Evolutionary conservation across 2,797 vertebrate species (phyloP).

Genomic region (Melanogrammus aeglefinus): DNA sequence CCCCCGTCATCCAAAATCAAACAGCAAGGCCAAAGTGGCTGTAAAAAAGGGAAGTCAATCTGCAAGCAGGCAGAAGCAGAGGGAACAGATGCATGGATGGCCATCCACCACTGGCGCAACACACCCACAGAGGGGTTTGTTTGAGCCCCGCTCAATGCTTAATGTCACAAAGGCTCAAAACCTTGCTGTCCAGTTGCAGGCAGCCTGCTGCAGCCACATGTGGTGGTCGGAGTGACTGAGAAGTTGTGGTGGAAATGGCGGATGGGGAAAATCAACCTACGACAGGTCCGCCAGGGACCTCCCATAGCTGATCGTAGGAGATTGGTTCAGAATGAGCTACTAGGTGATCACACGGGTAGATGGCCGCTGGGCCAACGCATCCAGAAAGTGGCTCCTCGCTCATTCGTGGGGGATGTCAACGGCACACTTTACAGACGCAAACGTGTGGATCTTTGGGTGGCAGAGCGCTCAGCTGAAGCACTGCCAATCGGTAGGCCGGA

Average conservation of each 20-base stretch:
- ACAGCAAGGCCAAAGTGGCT: no score
- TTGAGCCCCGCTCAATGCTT: background rate
- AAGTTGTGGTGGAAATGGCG: background rate
- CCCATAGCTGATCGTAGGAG: background rate
- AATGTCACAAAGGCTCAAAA: background rate
- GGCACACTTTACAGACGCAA: no score
- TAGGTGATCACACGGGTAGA: background rate
- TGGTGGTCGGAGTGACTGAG: background rate
- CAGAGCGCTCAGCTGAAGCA: no score
- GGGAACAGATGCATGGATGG: background rate
- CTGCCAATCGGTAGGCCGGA: no score
- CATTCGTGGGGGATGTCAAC: no score
- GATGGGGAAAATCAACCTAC: background rate
- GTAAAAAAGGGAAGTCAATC: no score
- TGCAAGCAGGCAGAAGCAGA: no score
- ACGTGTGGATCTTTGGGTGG: no score
- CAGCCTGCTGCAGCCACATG: background rate
- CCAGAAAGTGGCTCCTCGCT: no score
- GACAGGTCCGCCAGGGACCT: background rate
- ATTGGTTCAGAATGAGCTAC: background rate
- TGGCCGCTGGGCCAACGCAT: background rate
- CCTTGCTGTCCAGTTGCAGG: background rate
- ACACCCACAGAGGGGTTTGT: conserved; percentile 3
- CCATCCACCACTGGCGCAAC: background rate
- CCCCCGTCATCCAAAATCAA: no score